These are phyloP conservation scores for Pipa parva DNA, from an alignment of 2,113 vertebrate genomes.

Conservation along the genomic window DNA sequence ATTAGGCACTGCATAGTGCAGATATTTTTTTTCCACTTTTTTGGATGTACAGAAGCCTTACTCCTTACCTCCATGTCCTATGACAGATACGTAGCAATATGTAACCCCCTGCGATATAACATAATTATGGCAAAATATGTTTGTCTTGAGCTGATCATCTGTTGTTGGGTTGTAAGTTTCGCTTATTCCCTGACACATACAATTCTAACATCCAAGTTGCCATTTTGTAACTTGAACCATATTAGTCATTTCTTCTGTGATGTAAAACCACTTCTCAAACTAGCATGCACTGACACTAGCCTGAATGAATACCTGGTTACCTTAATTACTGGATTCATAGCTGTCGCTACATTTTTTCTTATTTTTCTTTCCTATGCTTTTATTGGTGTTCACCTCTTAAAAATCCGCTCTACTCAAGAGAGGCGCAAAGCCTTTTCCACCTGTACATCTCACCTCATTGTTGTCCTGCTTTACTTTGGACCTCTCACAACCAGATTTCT, in stretches of 20 bases:
- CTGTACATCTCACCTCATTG: constrained; percentile 36
- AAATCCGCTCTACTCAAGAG: constrained; percentile 2
- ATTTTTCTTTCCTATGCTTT: constrained; percentile 31
- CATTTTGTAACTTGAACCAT: constrained; percentile 11
- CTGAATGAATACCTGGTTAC: constrained; percentile 3
- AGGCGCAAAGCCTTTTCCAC: constrained; percentile 34
- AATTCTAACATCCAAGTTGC: constrained; percentile 13
- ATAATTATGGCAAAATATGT: not conserved
- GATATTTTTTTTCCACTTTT: constrained; percentile 53
- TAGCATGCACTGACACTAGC: constrained; percentile 13
- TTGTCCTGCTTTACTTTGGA: constrained; percentile 35
- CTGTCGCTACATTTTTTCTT: constrained; percentile 1
- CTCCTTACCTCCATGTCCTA: constrained; percentile 28
- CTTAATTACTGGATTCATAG: constrained; percentile 11
- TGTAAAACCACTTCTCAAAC: constrained; percentile 14
- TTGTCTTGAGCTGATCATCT: constrained; percentile 2
- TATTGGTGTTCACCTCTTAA: constrained; percentile 14
- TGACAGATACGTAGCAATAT: constrained; percentile 27
- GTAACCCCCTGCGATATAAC: constrained; percentile 23
- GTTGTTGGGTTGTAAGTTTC: constrained; percentile 9
- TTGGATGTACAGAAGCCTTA: constrained; percentile 45
- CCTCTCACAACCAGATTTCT: constrained; percentile 33
- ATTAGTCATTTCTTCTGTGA: constrained; percentile 28
- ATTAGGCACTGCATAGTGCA: constrained; percentile 50
- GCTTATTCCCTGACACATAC: constrained; percentile 9